Evolutionary conservation across 1,140 invertebrate genomes (phyloP), one percentile per base, ranked within the genome.

Genomic region (Drosophila sulfurigaster): DNA sequence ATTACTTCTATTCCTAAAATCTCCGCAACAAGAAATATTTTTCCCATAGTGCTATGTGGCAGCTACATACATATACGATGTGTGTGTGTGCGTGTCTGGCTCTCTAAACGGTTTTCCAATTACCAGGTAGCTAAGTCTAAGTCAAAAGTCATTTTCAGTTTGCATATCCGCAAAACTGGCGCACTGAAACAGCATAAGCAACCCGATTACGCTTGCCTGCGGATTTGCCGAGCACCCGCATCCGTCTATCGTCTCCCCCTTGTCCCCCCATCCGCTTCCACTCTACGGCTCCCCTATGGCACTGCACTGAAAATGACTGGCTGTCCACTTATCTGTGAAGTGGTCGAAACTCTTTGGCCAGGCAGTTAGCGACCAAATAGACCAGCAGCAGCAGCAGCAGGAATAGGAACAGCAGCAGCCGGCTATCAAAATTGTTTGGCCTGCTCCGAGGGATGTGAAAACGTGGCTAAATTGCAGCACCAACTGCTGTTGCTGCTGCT

Each of bases 91-190:
- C 43, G 38, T 41, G 64, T 56, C 58, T 58, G 68, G 69, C 43
- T 51, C 66, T 75, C 77, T 83, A 88, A 87, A 88, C 67, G 80
- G 58, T 81, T 87, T 87, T 83, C 77, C 83, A 83, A 87, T 83
- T 87, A 80, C 66, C 80, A 63, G 41, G 5, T 60, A 64, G 67
- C 75, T 79, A 70, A 86, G 70, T 63, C 74, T 25, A 57, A 35
- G 79, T 64, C 62, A 88, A 81, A 87, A 88, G 82, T 79, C 82
- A 87, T 82, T 88, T 87, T 87, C 82, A 78, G 82, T 78, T 87
- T 87, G 77, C 82, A 82, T 86, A 76, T 77, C 79, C 80, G 75
- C 79, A 87, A 73, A 56, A 69, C 65, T 52, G 72, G 35, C 46
- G 35, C 35, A 35, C 62, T 67, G 38, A 77, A 77, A 75, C 43